Evolutionary conservation across 2,797 vertebrate genomes (phyloP), one percentile per base, ranked within the genome.

Genomic region (Chloroceryle inda): DNA sequence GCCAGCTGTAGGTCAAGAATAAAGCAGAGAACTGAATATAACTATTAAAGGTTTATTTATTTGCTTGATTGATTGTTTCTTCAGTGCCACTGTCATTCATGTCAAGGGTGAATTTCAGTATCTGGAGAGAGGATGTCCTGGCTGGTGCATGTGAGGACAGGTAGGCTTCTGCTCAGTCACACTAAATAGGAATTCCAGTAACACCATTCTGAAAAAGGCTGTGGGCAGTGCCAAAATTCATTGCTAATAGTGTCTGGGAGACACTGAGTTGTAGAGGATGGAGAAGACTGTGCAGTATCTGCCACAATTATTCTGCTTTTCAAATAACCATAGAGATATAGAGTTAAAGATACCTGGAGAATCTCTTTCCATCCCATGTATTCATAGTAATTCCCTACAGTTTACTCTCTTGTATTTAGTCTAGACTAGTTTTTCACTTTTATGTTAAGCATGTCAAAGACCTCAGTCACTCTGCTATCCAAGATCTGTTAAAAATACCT

Each of bases 71-170:
- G 1, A 5, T 72, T 68, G 17, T 47, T 69, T 85, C 58, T 59
- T 53, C 21, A 77, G 5, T 23, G 13, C 17, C 4, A 0, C 24
- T 67, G 13, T 53, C 19, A 8, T 40, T 73, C 42, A 31, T 53
- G 5, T n/a, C 27, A 52, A 56, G 31, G 61, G 11, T 63, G 33
- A 67, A 31, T 68, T 80, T 93, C 22, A 16, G 11, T 40, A 9
- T 31, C 29, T 45, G n/a, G 37, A 10, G 13, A 71, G 17, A 47
- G 9, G 10, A 62, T 37, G 2, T 69, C 20, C 31, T 55, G 24
- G 18, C 61, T 62, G 45, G 35, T 52, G 27, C 1, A 0, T 17
- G 3, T 82, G 29, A 45, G 45, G 61, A 45, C 1, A 0, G 44
- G 37, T 20, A 40, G 47, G 20, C 22, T 88, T 37, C 74, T 84